Evolutionary conservation across 2,113 vertebrate species (phyloP).

Genomic region (Phalacrocorax aristotelis): DNA sequence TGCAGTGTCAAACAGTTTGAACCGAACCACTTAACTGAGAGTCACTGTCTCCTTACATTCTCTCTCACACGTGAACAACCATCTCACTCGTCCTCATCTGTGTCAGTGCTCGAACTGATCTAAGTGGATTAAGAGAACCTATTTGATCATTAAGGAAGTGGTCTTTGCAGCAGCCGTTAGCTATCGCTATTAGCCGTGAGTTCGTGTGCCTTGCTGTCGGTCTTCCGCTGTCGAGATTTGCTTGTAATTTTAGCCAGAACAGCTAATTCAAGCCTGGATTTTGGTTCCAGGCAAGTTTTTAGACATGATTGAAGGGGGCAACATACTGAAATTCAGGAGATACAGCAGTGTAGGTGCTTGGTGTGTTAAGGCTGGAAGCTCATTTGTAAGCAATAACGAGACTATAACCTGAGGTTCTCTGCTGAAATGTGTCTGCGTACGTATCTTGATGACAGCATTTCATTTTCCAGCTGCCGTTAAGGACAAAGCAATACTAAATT

Average conservation of each 20-base stretch:
- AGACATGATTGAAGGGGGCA: not conserved
- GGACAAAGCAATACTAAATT: not conserved
- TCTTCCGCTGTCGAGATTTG: not conserved
- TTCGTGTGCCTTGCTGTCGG: not conserved
- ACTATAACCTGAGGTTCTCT: accelerated
- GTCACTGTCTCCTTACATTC: not conserved
- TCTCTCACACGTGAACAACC: not conserved
- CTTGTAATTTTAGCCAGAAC: not conserved
- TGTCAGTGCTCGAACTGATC: not conserved
- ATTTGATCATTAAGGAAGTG: not conserved
- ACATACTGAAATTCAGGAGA: not conserved
- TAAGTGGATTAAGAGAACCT: not conserved
- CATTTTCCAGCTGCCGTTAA: not conserved
- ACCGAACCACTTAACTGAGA: not conserved
- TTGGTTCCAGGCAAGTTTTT: not conserved
- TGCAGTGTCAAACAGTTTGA: not conserved
- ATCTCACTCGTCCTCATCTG: not conserved
- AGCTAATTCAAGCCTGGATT: not conserved
- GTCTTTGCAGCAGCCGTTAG: not conserved
- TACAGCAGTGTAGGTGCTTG: accelerated
- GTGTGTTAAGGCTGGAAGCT: not conserved
- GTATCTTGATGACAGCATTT: not conserved
- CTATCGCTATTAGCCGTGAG: accelerated
- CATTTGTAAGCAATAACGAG: not conserved
- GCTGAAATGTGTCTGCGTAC: not conserved